A percentile compares a stretch with the other conserved stretches of the same genome.
Conservation (phyloP, 2,113 vertebrate species). For the Corythornis vintsioides region DNA sequence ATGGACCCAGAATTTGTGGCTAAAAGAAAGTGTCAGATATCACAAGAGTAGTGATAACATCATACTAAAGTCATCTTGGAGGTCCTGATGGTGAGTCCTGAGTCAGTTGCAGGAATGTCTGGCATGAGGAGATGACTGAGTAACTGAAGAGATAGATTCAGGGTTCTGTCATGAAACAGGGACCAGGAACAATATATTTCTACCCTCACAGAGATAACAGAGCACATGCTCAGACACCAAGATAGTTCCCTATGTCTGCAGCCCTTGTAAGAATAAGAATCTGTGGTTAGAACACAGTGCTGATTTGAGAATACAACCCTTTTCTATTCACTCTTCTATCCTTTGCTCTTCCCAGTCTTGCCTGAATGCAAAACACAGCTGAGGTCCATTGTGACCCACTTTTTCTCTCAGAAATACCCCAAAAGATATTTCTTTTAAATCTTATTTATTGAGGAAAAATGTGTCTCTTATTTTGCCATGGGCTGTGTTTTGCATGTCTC, state of each 20-base stretch:
- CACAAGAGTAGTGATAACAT: neutral
- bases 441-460: neutral
- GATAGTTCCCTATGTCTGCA: neutral
- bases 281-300: fast-evolving
- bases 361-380: neutral
- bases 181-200: neutral
- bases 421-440: neutral
- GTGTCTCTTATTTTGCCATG: neutral
- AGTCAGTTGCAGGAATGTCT: fast-evolving
- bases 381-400: fast-evolving
- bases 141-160: neutral
- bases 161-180: neutral
- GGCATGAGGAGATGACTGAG: neutral
- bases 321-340: neutral
- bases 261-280: neutral
- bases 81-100: neutral
- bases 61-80: neutral
- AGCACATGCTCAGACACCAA: fast-evolving
- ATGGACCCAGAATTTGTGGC: neutral
- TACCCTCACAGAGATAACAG: fast-evolving
- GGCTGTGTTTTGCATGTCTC: neutral
- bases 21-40: neutral
- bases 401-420: neutral
- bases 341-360: neutral
- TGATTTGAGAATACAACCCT: neutral